phyloP scores from a whole-genome alignment of 2,113 vertebrate genomes.

The Chascanopsetta lugubris region DNA sequence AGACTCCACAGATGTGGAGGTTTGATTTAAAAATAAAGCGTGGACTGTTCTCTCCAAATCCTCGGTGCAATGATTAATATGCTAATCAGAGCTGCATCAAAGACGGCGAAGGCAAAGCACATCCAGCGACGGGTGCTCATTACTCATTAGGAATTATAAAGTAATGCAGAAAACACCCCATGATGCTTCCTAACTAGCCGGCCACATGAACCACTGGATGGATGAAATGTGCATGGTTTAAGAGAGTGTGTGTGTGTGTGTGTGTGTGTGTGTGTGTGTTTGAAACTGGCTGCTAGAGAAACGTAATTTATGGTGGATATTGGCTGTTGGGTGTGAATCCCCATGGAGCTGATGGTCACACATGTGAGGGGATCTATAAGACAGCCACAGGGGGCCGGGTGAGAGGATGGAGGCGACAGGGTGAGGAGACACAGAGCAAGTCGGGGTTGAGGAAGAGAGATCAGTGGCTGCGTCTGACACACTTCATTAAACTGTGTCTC shows the following conservation, averaged over 20 bases:
- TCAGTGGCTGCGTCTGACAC: background rate
- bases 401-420: background rate
- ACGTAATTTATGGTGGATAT: conserved; percentile 48
- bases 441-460: background rate
- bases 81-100: background rate
- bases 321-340: conserved; percentile 35
- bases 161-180: background rate
- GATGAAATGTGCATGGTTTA: conserved; percentile 2
- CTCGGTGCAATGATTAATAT: conserved; percentile 14
- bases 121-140: background rate
- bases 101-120: conserved; percentile 8
- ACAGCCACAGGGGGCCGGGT: background rate
- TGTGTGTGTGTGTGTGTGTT: conserved; percentile 6
- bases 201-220: too few species aligned
- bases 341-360: conserved; percentile 40
- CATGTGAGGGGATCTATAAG: conserved; percentile 34
- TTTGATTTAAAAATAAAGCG: background rate
- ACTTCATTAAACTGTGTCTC: background rate
- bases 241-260: background rate
- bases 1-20: background rate
- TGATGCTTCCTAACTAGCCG: conserved; percentile 4
- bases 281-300: conserved; percentile 41
- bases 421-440: background rate
- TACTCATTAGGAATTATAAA: conserved; percentile 13
- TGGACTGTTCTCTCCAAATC: background rate